Conservation (phyloP, 2,797 vertebrate genomes). For the Phoxinus dragarum region DNA sequence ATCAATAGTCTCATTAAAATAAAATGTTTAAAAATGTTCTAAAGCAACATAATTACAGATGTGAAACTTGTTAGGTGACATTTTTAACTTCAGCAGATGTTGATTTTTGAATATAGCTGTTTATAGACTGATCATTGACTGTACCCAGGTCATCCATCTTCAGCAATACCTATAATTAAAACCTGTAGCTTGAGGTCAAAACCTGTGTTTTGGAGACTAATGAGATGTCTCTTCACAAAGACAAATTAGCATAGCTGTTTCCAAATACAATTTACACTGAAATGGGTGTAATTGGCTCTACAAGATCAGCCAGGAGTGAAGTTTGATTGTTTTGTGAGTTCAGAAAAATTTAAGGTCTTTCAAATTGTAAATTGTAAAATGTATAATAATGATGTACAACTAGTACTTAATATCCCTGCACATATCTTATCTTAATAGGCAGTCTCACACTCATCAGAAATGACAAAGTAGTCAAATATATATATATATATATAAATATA, state of each 20-base stretch:
- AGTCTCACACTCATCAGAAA: too few species aligned
- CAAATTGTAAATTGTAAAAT: too few species aligned
- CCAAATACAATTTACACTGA: neutral
- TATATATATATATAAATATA: too few species aligned
- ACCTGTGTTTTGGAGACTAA: conserved; percentile 8
- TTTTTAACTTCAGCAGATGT: neutral
- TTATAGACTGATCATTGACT: conserved; percentile 8
- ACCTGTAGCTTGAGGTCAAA: neutral
- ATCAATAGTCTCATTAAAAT: neutral
- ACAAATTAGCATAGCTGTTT: conserved; percentile 12
- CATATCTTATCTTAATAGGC: too few species aligned
- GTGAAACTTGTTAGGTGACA: neutral
- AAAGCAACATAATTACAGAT: neutral
- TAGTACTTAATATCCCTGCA: too few species aligned
- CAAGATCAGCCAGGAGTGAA: neutral
- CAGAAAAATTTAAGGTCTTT: neutral
- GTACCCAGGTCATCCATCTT: conserved; percentile 7
- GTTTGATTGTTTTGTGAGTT: neutral
- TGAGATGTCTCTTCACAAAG: neutral
- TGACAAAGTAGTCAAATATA: too few species aligned
- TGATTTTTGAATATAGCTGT: neutral
- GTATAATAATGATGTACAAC: too few species aligned
- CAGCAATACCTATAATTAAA: conserved; percentile 7
- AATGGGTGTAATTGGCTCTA: neutral
- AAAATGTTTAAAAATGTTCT: neutral